Evolutionary conservation across 2,113 vertebrate genomes (phyloP).

Genomic region (Psammodynastes pulverulentus): DNA sequence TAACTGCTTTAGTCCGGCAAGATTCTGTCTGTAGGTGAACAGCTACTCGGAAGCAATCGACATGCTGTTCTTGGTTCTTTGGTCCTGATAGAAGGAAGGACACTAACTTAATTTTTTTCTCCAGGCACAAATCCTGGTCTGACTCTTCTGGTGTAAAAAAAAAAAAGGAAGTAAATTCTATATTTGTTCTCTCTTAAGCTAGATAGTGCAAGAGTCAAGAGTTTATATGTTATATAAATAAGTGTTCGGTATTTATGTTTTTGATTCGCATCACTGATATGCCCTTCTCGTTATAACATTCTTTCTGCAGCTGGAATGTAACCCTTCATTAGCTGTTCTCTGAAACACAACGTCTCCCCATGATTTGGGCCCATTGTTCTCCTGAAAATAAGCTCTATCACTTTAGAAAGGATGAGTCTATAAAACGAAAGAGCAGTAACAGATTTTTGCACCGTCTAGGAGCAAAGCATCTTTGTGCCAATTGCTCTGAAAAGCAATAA

Average conservation of each 20-base stretch:
- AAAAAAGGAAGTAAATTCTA: background rate
- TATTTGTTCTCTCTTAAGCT: background rate
- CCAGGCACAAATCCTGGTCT: background rate
- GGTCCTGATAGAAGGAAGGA: too few relatives aligned
- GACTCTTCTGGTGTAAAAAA: background rate
- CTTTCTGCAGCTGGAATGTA: slow-evolving; percentile 34
- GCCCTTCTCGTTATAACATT: slow-evolving; percentile 42
- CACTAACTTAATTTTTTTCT: background rate
- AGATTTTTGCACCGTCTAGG: slow-evolving; percentile 50
- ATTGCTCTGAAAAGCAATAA: slow-evolving; percentile 66
- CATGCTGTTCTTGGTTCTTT: background rate
- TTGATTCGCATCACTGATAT: slow-evolving; percentile 17
- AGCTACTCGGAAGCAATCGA: background rate
- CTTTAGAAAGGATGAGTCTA: slow-evolving; percentile 45
- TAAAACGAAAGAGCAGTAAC: slow-evolving; percentile 47
- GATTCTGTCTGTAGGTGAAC: background rate
- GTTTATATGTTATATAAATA: background rate
- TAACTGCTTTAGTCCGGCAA: background rate
- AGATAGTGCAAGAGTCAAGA: background rate
- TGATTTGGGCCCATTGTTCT: background rate
- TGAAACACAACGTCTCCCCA: background rate
- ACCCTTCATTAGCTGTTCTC: background rate
- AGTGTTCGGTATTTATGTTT: slow-evolving; percentile 17
- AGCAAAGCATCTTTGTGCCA: slow-evolving; percentile 64
- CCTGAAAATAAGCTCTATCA: slow-evolving; percentile 19